Evolutionary conservation across 2,888 invertebrate species (phyloP).

Genomic region (Malacosoma neustria): DNA sequence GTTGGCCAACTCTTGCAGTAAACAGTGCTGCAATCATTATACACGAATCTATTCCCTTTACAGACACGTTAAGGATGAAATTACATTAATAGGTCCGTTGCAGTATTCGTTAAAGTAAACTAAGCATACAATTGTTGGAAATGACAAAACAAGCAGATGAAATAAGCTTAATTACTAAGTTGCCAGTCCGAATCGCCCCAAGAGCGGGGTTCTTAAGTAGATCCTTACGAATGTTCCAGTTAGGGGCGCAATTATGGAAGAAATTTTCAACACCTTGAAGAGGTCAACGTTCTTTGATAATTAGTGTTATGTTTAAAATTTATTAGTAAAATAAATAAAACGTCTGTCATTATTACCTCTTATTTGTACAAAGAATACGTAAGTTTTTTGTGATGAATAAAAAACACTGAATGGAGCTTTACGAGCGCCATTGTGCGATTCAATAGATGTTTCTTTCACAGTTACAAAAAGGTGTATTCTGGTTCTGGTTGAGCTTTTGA

Average conservation of each 20-base stretch:
- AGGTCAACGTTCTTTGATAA: conserved; percentile 26
- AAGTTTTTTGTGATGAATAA: conserved; percentile 9
- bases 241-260: conserved; percentile 58
- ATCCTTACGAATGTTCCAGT: conserved; percentile 57
- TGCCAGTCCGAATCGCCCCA: conserved; percentile 48
- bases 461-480: background rate
- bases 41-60: background rate
- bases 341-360: background rate
- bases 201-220: conserved; percentile 47
- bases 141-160: conserved; percentile 53
- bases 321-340: conserved; percentile 8
- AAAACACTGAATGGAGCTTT: conserved; percentile 21
- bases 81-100: background rate
- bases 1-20: no score
- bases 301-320: conserved; percentile 6
- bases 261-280: conserved; percentile 47
- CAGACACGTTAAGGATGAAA: background rate
- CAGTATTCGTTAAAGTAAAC: conserved; percentile 16
- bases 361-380: background rate
- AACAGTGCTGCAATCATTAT: no score
- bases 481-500: background rate
- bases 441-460: conserved; percentile 4
- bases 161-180: conserved; percentile 70
- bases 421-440: conserved; percentile 19
- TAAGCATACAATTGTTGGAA: conserved; percentile 42